Conservation (phyloP, 2,888 invertebrate genomes). For the Thera britannica region DNA sequence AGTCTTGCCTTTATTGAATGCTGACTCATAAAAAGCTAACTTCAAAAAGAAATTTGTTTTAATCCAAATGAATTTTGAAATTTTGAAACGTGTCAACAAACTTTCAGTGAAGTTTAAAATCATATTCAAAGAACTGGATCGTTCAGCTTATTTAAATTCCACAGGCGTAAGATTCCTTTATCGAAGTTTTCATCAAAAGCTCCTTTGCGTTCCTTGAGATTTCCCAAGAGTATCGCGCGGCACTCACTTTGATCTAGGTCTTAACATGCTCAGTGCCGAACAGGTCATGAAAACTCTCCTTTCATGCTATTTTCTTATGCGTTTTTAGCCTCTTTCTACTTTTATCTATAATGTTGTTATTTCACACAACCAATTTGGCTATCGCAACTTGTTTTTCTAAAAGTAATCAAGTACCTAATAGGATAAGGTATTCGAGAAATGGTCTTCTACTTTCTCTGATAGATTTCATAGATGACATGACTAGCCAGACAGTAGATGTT, state of each 20-base stretch:
- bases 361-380: neutral
- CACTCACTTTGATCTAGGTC: conserved; percentile 34
- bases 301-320: conserved; percentile 3
- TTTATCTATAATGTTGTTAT: neutral
- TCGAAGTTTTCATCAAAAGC: conserved; percentile 39
- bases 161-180: conserved; percentile 46
- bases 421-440: neutral
- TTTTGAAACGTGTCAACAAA: neutral
- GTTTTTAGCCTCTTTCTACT: neutral
- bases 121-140: conserved; percentile 13
- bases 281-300: neutral
- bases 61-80: too few relatives aligned
- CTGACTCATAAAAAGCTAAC: neutral
- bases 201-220: conserved; percentile 46
- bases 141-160: conserved; percentile 42
- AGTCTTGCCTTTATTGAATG: neutral
- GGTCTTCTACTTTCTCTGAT: neutral
- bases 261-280: conserved; percentile 27
- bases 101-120: neutral
- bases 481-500: too few relatives aligned
- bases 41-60: too few relatives aligned
- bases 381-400: neutral
- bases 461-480: neutral
- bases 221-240: conserved; percentile 49
- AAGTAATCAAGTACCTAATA: neutral